Evolutionary conservation across 64 coral and sea anemone genomes (phyloP).

Genomic region (Montipora foliosa): DNA sequence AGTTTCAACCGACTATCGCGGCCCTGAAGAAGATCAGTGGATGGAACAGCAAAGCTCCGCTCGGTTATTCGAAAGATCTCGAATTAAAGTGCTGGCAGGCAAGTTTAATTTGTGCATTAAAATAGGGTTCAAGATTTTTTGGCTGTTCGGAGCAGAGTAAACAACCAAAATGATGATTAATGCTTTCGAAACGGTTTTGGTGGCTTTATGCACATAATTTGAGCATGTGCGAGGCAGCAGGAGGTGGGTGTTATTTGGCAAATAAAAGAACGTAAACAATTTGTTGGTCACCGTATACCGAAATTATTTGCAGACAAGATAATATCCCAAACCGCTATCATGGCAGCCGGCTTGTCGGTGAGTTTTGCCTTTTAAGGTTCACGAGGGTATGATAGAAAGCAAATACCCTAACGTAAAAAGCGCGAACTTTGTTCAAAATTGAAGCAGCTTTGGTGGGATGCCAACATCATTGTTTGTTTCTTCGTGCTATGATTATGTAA

Average conservation of each 20-base stretch:
- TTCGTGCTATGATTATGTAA: no score
- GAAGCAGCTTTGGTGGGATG: no score
- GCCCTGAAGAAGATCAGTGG: slow-evolving; percentile 83
- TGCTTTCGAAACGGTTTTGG: neutral
- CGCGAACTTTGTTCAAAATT: no score
- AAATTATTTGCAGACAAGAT: neutral
- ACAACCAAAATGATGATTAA: neutral
- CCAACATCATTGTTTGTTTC: no score
- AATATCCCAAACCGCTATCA: no score
- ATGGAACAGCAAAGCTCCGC: slow-evolving; percentile 96
- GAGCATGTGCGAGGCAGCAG: neutral
- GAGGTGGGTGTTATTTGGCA: neutral
- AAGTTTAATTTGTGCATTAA: neutral
- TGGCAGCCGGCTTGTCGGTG: no score
- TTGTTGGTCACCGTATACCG: neutral
- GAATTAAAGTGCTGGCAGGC: slow-evolving; percentile 99
- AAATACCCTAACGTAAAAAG: no score
- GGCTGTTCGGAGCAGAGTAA: neutral
- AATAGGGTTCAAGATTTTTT: no score
- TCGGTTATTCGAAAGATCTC: slow-evolving; percentile 95
- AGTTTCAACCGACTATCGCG: slow-evolving; percentile 71
- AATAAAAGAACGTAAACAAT: neutral
- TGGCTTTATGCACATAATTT: neutral
- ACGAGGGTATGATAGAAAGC: no score
- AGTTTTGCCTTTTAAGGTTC: no score